Base-by-base conservation (phyloP, 2,888 invertebrate species). In the Pollenia labialis region DNA sequence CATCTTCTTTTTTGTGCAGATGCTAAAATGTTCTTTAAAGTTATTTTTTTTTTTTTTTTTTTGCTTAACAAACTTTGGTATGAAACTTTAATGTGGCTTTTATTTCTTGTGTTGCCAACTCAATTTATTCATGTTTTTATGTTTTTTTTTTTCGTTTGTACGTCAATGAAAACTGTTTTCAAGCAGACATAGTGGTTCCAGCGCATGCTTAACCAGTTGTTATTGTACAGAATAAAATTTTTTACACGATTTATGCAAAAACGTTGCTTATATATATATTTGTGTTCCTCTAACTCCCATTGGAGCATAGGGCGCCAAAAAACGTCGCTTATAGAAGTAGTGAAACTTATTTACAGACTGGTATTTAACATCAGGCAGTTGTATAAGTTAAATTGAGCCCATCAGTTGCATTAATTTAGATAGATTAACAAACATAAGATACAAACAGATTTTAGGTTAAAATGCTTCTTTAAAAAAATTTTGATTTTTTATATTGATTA, bases 141-240 rank as follows among this genome's bases (percentile, higher is more conserved):
- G 50, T 18, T 3, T 23, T 75, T 69, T 8, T 60, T 69, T 42
- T 42, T 50, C 7, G n/a, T n/a, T 44, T 62, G 12, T 32, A 32
- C 32, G 32, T 32, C 32, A 32, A 32, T 3, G 10, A 58, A 68
- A 74, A 58, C 14, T 58, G 4, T 69, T 68, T 42, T 71, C 40
- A 64, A 66, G 80, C n/a, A 87, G 86, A 87, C 83, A 72, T 0
- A 42, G 60, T 81, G 86, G 72, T 83, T 83, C 80, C 81, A 76
- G 66, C 80, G 52, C 86, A 83, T 87, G 81, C 76, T 56, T 42
- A 86, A 80, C 64, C 68, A 60, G 76, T 76, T 79, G 40, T 71
- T 80, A 32, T 32, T 56, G 46, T 46, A 4, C 12, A 40, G 46
- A 6, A 18, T 40, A 18, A 40, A 77, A 18, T 50, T 11, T 12